Evolutionary conservation across 2,797 vertebrate species (phyloP), one percentile per base, ranked within the genome.

Genomic region (Menidia menidia): DNA sequence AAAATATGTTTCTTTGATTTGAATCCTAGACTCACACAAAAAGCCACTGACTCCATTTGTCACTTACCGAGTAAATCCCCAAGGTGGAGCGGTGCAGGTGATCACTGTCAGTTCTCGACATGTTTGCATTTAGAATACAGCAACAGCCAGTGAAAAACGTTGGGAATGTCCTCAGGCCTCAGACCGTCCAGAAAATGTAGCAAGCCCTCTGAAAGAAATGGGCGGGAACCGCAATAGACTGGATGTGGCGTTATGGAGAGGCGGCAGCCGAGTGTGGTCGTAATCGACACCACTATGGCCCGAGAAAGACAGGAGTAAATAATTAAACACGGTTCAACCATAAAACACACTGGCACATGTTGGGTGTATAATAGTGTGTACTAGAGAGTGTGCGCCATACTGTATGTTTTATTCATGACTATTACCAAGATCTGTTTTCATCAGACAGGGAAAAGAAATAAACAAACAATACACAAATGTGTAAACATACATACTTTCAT

Each of bases 321-420:
- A 87, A 95, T 95, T 92, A 95, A 99, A 95, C 95, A 84, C 75
- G 84, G 91, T 92, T 87, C 82, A 74, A 91, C 91, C 91, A 94
- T 96, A 95, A 97, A 94, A 91, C 84, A 66, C 54, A 73, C 35
- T 10, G 58, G 73, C 74, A 74, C 1, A 57, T 61, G 78, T 80
- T 52, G 31, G 48, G 61, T 58, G 57, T 71, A 51, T 56, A 56
- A 56, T 31, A 51, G 18, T 70, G 61, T 60, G 32, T 64, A 18
- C 47, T 39, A 2, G 35, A 39, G 35, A 39, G 35, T 7, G 35
- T 5, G 19, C 3, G 53, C 43, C 39, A n/a, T 25, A 57, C 9
- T 42, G 1, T 42, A 43, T 87, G 72, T 64, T 85, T 83, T 75
- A 82, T 74, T 77, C 25, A 81, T 45, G 58, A 15, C 35, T 11